phyloP scores from a whole-genome alignment of 2,888 invertebrate species.

The Hylaea fasciaria region DNA sequence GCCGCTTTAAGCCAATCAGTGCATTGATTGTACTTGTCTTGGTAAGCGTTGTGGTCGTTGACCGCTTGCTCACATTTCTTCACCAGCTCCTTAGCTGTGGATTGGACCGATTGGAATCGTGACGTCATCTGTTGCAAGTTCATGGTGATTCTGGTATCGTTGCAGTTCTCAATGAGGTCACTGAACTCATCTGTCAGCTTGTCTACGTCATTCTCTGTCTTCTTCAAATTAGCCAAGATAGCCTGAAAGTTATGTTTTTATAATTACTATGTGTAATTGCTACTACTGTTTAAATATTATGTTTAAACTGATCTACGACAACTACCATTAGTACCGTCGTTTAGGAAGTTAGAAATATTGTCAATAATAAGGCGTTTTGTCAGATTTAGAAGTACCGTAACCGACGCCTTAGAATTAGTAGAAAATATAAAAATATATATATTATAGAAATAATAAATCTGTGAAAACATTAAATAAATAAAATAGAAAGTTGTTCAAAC shows the following conservation, averaged over 20 bases:
- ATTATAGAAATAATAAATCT: slow-evolving; percentile 36
- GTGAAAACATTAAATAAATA: slow-evolving; percentile 37
- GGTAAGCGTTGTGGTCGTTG: slow-evolving; percentile 90
- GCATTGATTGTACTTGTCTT: slow-evolving; percentile 93
- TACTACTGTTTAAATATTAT: slow-evolving; percentile 29
- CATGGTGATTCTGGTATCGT: slow-evolving; percentile 93
- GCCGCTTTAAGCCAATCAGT: slow-evolving; percentile 91
- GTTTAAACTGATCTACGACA: slow-evolving; percentile 77
- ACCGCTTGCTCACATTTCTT: slow-evolving; percentile 97
- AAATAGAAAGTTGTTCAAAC: slow-evolving; percentile 39
- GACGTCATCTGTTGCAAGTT: slow-evolving; percentile 96
- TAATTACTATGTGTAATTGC: slow-evolving; percentile 9
- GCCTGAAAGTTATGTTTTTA: slow-evolving; percentile 82
- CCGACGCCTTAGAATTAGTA: slow-evolving; percentile 59
- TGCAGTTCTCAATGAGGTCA: slow-evolving; percentile 93
- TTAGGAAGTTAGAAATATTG: slow-evolving; percentile 43
- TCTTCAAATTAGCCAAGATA: slow-evolving; percentile 90
- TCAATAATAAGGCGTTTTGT: slow-evolving; percentile 38
- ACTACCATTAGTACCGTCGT: slow-evolving; percentile 73
- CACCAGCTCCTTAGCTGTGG: slow-evolving; percentile 94
- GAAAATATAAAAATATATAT: slow-evolving; percentile 37
- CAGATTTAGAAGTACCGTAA: slow-evolving; percentile 56
- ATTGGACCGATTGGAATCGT: slow-evolving; percentile 94
- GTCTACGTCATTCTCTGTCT: slow-evolving; percentile 94
- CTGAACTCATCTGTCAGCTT: slow-evolving; percentile 94